Evolutionary conservation across 2,797 vertebrate species (phyloP).

Genomic region (Petrocephalus sullivani): DNA sequence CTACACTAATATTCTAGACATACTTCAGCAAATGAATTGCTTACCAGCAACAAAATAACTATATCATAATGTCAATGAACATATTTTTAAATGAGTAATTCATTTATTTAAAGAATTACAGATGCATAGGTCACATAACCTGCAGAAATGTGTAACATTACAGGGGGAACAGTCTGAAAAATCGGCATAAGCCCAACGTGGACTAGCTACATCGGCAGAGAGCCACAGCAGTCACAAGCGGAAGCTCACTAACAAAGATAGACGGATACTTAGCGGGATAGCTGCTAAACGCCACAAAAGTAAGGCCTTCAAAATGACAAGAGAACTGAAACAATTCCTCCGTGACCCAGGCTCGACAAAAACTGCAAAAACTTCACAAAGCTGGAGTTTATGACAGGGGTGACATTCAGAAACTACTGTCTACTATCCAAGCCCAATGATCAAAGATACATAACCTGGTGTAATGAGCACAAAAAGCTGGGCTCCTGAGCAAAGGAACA

Average conservation of each 20-base stretch:
- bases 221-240: neutral
- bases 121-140: neutral
- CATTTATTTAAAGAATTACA: neutral
- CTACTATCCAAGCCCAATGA: neutral
- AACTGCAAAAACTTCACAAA: neutral
- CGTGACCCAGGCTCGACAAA: neutral
- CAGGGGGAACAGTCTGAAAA: neutral
- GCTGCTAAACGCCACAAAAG: neutral
- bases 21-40: neutral
- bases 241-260: neutral
- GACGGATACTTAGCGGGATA: neutral
- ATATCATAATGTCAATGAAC: neutral
- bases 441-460: neutral
- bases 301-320: neutral
- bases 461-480: conserved; percentile 5
- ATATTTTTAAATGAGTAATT: neutral
- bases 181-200: neutral
- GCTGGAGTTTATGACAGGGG: neutral
- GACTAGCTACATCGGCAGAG: neutral
- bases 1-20: neutral
- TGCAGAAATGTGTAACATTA: neutral
- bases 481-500: neutral
- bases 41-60: neutral
- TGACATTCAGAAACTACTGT: neutral
- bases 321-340: neutral